These are phyloP conservation scores for Drosophila barbarae DNA, from an alignment of 2,888 invertebrate species.

Conservation along the genomic window DNA sequence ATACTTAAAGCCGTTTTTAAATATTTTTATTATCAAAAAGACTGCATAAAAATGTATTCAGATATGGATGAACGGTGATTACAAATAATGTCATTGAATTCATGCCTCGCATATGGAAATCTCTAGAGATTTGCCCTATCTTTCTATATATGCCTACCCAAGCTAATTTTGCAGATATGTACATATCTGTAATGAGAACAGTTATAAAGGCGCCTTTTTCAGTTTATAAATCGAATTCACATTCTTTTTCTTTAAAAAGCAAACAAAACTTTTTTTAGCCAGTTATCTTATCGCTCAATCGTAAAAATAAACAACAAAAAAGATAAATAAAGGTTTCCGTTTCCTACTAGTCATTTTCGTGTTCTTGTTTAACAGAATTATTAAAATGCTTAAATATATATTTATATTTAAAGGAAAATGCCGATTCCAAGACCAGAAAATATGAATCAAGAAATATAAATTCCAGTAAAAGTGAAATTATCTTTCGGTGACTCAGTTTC, in stretches of 20 bases:
- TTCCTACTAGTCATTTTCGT: not conserved
- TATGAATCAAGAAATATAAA: not conserved
- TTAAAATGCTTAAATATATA: not conserved
- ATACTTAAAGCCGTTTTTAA: not conserved
- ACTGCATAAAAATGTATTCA: not conserved
- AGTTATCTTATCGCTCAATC: not conserved
- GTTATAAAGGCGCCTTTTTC: not conserved
- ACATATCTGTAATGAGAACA: not conserved
- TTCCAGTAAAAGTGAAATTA: not conserved
- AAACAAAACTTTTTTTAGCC: not conserved
- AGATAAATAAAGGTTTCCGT: slow-evolving; percentile 2
- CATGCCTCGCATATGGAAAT: not conserved
- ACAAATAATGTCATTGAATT: not conserved
- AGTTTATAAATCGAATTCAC: not conserved
- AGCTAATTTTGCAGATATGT: not conserved
- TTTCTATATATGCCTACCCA: not conserved
- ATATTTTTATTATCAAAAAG: not conserved
- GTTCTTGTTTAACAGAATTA: not conserved
- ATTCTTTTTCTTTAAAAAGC: not conserved
- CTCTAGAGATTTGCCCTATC: not conserved
- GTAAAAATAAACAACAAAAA: not conserved
- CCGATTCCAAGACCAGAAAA: not conserved
- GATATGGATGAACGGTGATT: not conserved
- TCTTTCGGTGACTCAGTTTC: slow-evolving; percentile 6
- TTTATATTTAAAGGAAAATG: not conserved